Evolutionary conservation across 2,888 invertebrate species (phyloP).

Genomic region (Onchidella celtica): DNA sequence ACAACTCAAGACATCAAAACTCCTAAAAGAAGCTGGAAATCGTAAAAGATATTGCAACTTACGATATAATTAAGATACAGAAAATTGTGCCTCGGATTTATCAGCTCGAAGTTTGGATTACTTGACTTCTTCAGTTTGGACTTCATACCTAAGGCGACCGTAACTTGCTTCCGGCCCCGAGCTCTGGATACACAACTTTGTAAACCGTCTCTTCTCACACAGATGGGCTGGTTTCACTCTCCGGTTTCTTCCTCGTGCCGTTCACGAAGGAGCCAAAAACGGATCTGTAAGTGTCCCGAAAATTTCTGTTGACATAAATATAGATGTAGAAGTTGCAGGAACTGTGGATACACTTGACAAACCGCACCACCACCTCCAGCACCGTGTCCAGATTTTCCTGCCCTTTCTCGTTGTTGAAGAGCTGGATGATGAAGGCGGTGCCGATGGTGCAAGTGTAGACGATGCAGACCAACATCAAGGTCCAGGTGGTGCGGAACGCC

Average conservation of each 20-base stretch:
- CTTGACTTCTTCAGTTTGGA: too few species aligned
- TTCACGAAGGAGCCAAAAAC: slow-evolving; percentile 5
- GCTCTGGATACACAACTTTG: too few species aligned
- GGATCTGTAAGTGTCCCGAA: slow-evolving; percentile 21
- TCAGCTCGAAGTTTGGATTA: too few species aligned
- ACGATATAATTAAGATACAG: too few species aligned
- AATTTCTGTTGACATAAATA: slow-evolving; percentile 31
- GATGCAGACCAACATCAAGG: slow-evolving; percentile 25
- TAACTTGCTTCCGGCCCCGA: too few species aligned
- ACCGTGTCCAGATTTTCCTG: background rate
- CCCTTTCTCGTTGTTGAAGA: background rate
- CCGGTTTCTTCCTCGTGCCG: background rate
- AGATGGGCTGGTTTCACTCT: background rate
- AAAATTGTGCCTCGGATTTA: too few species aligned
- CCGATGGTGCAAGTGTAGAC: slow-evolving; percentile 31
- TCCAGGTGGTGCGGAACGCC: slow-evolving; percentile 16
- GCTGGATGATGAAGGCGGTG: slow-evolving; percentile 10
- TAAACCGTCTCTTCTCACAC: background rate
- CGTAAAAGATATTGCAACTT: too few species aligned
- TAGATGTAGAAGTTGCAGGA: slow-evolving; percentile 43
- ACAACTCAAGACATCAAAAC: too few species aligned
- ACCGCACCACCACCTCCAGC: background rate
- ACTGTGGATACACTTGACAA: slow-evolving; percentile 32
- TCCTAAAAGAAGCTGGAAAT: too few species aligned
- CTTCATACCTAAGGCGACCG: too few species aligned